These are phyloP conservation scores for Sarcophaga variegata DNA, from an alignment of 2,888 invertebrate genomes.

Conservation along the genomic window DNA sequence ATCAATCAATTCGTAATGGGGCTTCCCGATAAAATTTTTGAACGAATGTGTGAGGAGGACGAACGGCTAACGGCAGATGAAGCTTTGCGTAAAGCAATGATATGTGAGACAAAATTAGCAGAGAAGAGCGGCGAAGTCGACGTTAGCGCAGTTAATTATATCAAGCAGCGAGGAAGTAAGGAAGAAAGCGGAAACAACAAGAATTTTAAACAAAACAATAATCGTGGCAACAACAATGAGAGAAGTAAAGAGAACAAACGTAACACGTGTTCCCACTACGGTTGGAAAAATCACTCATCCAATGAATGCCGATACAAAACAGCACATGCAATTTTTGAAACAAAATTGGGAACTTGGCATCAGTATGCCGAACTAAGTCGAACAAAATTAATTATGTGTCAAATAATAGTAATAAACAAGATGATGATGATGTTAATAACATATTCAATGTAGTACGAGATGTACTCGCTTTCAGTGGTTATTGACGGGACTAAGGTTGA, in stretches of 20 bases:
- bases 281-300: conserved; percentile 58
- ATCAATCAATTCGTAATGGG: conserved; percentile 34
- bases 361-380: too few relatives aligned
- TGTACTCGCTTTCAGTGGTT: conserved; percentile 36
- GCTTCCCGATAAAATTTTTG: conserved; percentile 22
- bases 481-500: conserved; percentile 33
- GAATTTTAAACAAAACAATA: conserved; percentile 26
- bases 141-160: too few relatives aligned
- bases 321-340: conserved; percentile 51
- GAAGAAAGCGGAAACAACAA: conserved; percentile 1
- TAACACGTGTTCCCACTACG: conserved; percentile 47
- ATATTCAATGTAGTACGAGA: conserved; percentile 38
- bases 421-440: conserved; percentile 34
- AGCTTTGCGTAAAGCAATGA: too few relatives aligned
- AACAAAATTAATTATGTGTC: not conserved
- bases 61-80: too few relatives aligned
- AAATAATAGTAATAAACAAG: not conserved
- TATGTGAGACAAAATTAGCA: too few relatives aligned
- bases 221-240: conserved; percentile 4
- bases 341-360: conserved; percentile 36
- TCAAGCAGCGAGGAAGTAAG: too few relatives aligned
- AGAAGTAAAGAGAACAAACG: conserved; percentile 7
- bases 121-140: too few relatives aligned
- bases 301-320: conserved; percentile 52
- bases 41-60: too few relatives aligned